Evolutionary conservation across 2,113 vertebrate species (phyloP).

Genomic region (Caloenas nicobarica): DNA sequence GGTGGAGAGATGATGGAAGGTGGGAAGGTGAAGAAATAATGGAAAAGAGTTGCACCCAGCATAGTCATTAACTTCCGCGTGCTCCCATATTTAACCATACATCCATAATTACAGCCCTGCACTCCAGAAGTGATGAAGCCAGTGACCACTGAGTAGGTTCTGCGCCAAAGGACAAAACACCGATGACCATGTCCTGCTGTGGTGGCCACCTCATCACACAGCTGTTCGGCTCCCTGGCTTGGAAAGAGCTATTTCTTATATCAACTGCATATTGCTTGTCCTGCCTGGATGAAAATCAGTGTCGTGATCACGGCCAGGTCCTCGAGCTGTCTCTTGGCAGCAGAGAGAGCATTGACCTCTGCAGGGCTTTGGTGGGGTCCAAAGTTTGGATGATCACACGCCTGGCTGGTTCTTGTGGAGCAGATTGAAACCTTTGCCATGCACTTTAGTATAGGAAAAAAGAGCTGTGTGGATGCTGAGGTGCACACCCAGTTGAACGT

Average conservation of each 20-base stretch:
- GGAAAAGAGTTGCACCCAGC: background rate
- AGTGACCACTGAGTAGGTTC: background rate
- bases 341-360: background rate
- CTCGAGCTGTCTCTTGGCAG: background rate
- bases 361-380: background rate
- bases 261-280: background rate
- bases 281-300: background rate
- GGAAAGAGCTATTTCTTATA: background rate
- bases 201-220: background rate
- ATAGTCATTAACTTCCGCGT: background rate
- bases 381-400: background rate
- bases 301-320: background rate
- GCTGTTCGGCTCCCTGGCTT: fast-evolving
- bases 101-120: fast-evolving
- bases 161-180: background rate
- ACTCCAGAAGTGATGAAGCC: fast-evolving
- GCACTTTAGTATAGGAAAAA: fast-evolving
- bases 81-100: background rate
- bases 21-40: background rate
- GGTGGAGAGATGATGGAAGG: background rate
- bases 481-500: fast-evolving
- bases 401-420: background rate
- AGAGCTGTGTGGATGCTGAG: background rate
- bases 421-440: background rate
- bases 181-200: fast-evolving